Base-by-base conservation (phyloP, 2,888 invertebrate species). In the Leptura quadrifasciata region DNA sequence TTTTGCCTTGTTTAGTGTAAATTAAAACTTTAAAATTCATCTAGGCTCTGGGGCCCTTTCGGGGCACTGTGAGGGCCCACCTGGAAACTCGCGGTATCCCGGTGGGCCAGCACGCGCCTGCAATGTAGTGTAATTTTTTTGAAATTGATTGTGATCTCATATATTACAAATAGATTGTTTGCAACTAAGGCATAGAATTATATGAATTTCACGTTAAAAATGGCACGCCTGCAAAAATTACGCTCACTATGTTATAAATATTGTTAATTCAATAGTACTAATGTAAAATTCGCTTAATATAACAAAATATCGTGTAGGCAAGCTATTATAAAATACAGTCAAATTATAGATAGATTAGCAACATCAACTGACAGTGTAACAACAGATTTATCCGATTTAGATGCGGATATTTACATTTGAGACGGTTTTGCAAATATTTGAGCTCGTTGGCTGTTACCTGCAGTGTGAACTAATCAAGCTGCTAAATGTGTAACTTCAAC, bases 341-440 rank as follows among this genome's bases (percentile, higher is more conserved):
- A 47, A 68, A 68, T 68, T 57, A 68, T 68, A 68, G 55, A 31
- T 18, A 68, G 68, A 68, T 55, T 55, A 68, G 55, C 55, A 55
- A 55, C 68, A 68, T 68, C 68, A 68, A 55, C 68, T 57, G 68
- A 20, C 68, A 68, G 54, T 84, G 81, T 85, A 84, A 85, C 83
- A 86, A 85, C 85, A 84, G 84, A 84, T 86, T 84, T 82, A 77
- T 79, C 83, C 82, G 84, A 82, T 85, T 84, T 83, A 83, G 84
- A 85, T 82, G 84, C 80, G 85, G 81, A 84, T 86, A 85, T 85
- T 85, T 86, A 85, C 85, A 85, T 85, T 84, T 80, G 83, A 85
- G 84, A 85, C 85, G 84, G 85, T 85, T 85, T 86, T 85, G 86
- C 85, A 86, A 86, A 86, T 85, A 86, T 86, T 86, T 86, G 86